These are phyloP conservation scores for Trichogramma dendrolimi DNA, from an alignment of 2,888 invertebrate species.

Conservation along the genomic window DNA sequence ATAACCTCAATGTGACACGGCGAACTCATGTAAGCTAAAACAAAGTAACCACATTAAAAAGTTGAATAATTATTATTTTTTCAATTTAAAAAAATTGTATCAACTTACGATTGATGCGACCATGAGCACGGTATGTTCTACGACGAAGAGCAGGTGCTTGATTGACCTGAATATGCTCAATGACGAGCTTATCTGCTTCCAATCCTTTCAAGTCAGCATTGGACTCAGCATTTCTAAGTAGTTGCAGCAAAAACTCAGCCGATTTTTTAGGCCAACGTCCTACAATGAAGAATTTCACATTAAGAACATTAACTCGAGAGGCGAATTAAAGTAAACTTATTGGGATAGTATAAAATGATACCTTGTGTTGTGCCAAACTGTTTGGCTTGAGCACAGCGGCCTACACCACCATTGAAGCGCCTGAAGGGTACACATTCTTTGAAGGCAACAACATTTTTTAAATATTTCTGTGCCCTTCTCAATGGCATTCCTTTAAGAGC, in stretches of 20 bases:
- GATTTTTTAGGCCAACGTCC: conserved; percentile 99
- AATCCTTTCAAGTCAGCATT: conserved; percentile 96
- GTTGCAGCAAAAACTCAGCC: conserved; percentile 93
- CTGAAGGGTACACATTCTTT: conserved; percentile 99
- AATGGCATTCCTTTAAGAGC: conserved; percentile 93
- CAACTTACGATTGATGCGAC: conserved; percentile 89
- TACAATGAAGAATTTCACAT: conserved; percentile 27
- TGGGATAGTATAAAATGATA: conserved; percentile 24
- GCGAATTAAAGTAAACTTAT: neutral
- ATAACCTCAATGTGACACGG: conserved; percentile 99
- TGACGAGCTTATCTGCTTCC: conserved; percentile 93
- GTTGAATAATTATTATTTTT: neutral
- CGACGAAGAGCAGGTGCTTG: conserved; percentile 95
- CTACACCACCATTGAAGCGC: conserved; percentile 93
- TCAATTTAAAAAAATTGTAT: neutral
- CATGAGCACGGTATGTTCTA: conserved; percentile 97
- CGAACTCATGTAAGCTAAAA: conserved; percentile 90
- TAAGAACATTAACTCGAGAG: no score
- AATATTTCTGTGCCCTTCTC: conserved; percentile 86
- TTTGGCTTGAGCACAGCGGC: conserved; percentile 95
- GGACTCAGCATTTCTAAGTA: conserved; percentile 96
- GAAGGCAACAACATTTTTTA: conserved; percentile 92
- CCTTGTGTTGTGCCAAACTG: conserved; percentile 91
- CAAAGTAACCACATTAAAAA: conserved; percentile 8
- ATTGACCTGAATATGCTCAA: conserved; percentile 98